These are phyloP conservation scores for Phaethon lepturus DNA, from an alignment of 2,113 vertebrate genomes.

Conservation along the genomic window DNA sequence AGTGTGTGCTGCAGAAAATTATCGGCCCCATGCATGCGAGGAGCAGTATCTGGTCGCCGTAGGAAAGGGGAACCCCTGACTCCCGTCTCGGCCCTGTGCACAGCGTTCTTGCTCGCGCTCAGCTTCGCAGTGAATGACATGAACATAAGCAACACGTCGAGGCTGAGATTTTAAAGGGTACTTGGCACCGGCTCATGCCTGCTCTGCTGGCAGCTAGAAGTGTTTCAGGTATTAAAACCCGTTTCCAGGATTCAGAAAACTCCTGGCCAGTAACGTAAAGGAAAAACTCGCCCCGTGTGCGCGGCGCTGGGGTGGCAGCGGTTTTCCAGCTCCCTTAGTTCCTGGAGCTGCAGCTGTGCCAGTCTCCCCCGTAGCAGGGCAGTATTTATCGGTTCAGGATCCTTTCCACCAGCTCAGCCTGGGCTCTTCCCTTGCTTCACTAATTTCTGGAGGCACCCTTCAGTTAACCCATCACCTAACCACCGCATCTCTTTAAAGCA, in stretches of 20 bases:
- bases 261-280: neutral
- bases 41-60: fast-evolving
- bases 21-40: fast-evolving
- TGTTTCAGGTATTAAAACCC: neutral
- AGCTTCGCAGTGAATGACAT: neutral
- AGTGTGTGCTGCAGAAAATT: neutral
- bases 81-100: neutral
- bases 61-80: neutral
- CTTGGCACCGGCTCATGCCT: neutral
- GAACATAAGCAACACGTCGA: neutral
- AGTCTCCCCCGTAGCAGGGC: neutral
- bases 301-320: fast-evolving
- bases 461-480: neutral
- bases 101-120: fast-evolving
- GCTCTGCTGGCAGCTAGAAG: neutral
- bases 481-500: neutral
- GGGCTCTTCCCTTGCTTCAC: neutral
- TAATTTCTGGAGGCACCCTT: neutral
- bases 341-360: neutral
- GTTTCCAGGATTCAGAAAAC: neutral
- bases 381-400: neutral
- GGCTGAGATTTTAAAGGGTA: neutral
- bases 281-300: fast-evolving
- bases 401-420: neutral
- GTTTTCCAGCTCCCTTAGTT: neutral